Evolutionary conservation across 1,140 invertebrate species (phyloP), one percentile per base, ranked within the genome.

Genomic region (Harpegnathos saltator): DNA sequence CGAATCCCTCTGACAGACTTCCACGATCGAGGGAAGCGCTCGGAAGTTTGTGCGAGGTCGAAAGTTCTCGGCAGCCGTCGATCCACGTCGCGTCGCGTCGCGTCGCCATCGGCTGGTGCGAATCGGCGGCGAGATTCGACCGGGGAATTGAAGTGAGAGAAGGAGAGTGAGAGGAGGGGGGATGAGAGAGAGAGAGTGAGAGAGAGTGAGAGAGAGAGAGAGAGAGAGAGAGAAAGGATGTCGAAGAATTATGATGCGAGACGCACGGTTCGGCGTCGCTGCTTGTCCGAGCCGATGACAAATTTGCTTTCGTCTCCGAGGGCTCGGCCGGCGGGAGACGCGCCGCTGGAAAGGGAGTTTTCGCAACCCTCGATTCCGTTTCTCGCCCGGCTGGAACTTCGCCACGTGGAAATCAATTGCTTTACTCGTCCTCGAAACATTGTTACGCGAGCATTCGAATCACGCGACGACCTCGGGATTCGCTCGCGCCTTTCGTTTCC

Each of bases 341-440:
- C 11, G 12, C 5, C 38, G 61, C 11, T 12, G 56, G 75, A 50
- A 77, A 71, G 69, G 84, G 80, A 78, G 75, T 80, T 74, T 71
- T 71, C 68, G 61, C 38, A 61, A 65, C 62, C 56, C 58, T 56
- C 54, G 56, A 81, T 62, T 87, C 56, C 63, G 86, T 71, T 84
- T 82, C 72, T 69, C 73, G 66, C 61, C 52, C 50, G 63, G 71
- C 75, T 89, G 89, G 88, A 89, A 89, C 86, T 58, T 84, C 88
- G 88, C 89, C 89, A 88, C 82, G 69, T 62, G 72, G 59, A 89
- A 88, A 89, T 90, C 88, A 89, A 90, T 90, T 90, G 86, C 81
- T 69, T 89, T 85, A 81, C 54, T 85, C 86, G 71, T 74, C 48
- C 77, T 85, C 69, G 84, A 85, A 86, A 86, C 63, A 86, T 75